phyloP scores from a whole-genome alignment of 1,140 invertebrate species.

The Fopius arisanus region DNA sequence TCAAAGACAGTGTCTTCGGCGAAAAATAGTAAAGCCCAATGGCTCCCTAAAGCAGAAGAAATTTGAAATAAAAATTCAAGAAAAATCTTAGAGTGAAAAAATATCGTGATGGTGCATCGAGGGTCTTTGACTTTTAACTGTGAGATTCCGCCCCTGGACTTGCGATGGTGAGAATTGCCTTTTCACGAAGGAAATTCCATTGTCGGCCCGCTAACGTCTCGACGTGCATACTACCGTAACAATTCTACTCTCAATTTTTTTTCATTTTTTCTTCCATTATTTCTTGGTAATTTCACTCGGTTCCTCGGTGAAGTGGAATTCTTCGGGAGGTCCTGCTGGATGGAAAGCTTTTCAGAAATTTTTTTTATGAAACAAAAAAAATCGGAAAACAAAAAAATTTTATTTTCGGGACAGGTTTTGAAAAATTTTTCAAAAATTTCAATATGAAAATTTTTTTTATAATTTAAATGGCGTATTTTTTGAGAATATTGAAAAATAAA shows the following conservation, averaged over 20 bases:
- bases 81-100: background rate
- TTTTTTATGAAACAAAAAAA: no score
- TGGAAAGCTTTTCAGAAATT: no score
- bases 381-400: no score
- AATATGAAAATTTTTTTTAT: no score
- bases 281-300: background rate
- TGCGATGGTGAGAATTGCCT: conserved; percentile 34
- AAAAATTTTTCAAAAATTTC: no score
- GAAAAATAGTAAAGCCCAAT: background rate
- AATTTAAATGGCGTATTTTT: no score
- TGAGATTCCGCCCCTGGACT: conserved; percentile 19
- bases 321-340: background rate
- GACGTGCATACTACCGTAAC: conserved; percentile 38
- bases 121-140: conserved; percentile 21
- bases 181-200: conserved; percentile 35
- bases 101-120: conserved; percentile 22
- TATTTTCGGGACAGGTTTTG: no score
- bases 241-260: conserved; percentile 20
- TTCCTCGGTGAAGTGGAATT: background rate
- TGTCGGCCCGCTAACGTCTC: conserved; percentile 31
- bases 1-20: background rate
- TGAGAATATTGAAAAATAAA: no score
- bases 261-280: conserved; percentile 17
- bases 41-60: no score
- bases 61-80: background rate